Percentiles rank a stretch among this genome's conserved stretches.
Conservation (phyloP, 2,888 invertebrate genomes). For the Palloptera scutellata region DNA sequence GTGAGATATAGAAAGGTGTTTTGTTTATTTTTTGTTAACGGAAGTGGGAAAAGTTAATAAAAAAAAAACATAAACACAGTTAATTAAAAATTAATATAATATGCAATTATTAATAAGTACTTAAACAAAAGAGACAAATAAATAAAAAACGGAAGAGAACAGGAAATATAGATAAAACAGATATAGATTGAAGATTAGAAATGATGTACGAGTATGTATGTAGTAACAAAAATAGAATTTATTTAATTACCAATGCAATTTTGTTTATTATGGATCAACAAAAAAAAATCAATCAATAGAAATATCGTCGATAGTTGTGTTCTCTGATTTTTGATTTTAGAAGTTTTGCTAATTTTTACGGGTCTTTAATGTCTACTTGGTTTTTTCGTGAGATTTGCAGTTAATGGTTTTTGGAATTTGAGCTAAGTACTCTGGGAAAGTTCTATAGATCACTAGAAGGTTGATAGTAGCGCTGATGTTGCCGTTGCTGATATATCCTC, state of each 20-base stretch:
- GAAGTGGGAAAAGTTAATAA: slow-evolving; percentile 12
- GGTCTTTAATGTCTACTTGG: slow-evolving; percentile 6
- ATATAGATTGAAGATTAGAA: neutral
- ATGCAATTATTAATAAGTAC: neutral
- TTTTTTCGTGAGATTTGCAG: slow-evolving; percentile 13
- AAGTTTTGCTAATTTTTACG: slow-evolving; percentile 8
- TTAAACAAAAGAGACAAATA: neutral
- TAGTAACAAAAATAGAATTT: neutral
- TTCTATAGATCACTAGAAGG: slow-evolving; percentile 64
- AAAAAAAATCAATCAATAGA: neutral
- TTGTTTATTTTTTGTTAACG: slow-evolving; percentile 5
- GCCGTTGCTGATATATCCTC: slow-evolving; percentile 64
- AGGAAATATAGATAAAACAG: neutral
- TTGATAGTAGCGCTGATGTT: slow-evolving; percentile 63
- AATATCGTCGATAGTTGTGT: neutral
- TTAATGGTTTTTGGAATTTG: slow-evolving; percentile 14
- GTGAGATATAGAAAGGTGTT: slow-evolving; percentile 23
- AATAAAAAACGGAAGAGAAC: neutral
- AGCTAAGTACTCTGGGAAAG: slow-evolving; percentile 25
- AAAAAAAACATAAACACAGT: neutral
- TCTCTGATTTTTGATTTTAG: slow-evolving; percentile 9
- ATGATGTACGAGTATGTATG: neutral
- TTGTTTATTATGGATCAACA: slow-evolving; percentile 7
- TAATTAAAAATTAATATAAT: slow-evolving; percentile 4
- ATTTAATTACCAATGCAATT: slow-evolving; percentile 30